Evolutionary conservation across 2,113 vertebrate genomes (phyloP), one percentile per base, ranked within the genome.

Genomic region (Nothocercus nigrocapillus): DNA sequence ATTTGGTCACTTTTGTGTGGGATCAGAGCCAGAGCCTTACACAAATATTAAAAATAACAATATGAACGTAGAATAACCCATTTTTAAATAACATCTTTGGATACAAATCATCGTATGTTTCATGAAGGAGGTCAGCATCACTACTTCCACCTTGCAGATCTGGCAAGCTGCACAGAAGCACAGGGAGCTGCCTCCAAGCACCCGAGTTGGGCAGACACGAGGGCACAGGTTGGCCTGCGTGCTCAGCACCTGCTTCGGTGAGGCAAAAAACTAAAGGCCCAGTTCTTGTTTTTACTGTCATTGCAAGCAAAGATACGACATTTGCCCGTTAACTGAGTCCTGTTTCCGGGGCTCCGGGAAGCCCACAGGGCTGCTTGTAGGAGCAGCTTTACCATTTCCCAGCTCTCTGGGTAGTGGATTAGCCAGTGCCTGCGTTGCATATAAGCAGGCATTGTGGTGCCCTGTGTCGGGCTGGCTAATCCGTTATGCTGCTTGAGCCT

Each of bases 101-200:
- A 4, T 59, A 24, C 53, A 76, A 62, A 44, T 67, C n/a, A 68
- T 64, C 28, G 1, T 19, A 53, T 61, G 2, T 34, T 82, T 84
- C n/a, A 20, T 19, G 8, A 74, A 44, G 25, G 42, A 63, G 56
- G 34, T 73, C 9, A 51, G 6, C 19, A 32, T 85, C 49, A 36
- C 81, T 27, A n/a, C 20, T 18, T 53, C 58, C 36, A 12, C 16
- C 17, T 53, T 72, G 61, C 51, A 80, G 62, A 49, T 28, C 19
- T 0, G 4, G 40, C 59, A 88, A 80, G 5, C 6, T 0, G 0
- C 25, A 77, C 36, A 24, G 74, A 67, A 32, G 11, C 2, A 15
- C 32, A 38, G 13, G 5, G 38, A 13, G 34, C 72, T 88, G 20
- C 64, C 44, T 47, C 51, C 84, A 81, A 56, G 30, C 0, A 0